A percentile compares a stretch with the other conserved stretches of the same genome.
phyloP scores from a whole-genome alignment of 1,140 invertebrate genomes.

The Drosophila kurseongensis region DNA sequence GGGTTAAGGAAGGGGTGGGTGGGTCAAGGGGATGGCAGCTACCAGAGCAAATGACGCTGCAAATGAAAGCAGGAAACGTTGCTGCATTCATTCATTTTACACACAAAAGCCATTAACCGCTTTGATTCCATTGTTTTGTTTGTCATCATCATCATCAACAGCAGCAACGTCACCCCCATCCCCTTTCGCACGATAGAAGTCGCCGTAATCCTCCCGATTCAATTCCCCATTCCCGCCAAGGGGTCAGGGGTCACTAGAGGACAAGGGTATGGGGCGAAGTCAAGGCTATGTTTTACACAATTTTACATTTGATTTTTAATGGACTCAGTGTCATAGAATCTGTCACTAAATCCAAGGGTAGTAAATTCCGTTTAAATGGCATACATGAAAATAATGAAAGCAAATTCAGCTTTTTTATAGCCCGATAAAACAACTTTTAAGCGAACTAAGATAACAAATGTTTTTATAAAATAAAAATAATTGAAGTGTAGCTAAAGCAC shows the following conservation, averaged over 20 bases:
- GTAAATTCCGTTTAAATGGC: conserved; percentile 3
- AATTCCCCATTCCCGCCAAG: conserved; percentile 14
- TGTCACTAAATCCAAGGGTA: conserved; percentile 17
- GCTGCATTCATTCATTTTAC: conserved; percentile 79
- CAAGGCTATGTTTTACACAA: conserved; percentile 55
- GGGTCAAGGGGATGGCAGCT: not conserved
- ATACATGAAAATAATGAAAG: not conserved
- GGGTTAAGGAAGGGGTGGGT: not conserved
- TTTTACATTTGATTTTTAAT: conserved; percentile 53
- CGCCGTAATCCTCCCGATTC: conserved; percentile 3
- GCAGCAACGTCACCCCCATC: conserved; percentile 24
- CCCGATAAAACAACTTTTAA: no score
- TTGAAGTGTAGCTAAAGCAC: no score
- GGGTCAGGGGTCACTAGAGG: conserved; percentile 30
- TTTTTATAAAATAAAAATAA: not conserved
- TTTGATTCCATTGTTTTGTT: conserved; percentile 83
- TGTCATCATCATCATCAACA: conserved; percentile 72
- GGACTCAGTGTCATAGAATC: conserved; percentile 18
- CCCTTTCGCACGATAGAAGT: conserved; percentile 6
- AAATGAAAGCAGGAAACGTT: conserved; percentile 81
- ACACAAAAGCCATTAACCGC: conserved; percentile 82
- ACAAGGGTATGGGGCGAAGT: conserved; percentile 44
- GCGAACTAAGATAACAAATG: no score
- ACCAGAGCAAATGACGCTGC: conserved; percentile 75
- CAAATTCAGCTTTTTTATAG: not conserved